These are phyloP conservation scores for Pseudopleuronectes americanus DNA, from an alignment of 2,797 vertebrate species.

Conservation along the genomic window DNA sequence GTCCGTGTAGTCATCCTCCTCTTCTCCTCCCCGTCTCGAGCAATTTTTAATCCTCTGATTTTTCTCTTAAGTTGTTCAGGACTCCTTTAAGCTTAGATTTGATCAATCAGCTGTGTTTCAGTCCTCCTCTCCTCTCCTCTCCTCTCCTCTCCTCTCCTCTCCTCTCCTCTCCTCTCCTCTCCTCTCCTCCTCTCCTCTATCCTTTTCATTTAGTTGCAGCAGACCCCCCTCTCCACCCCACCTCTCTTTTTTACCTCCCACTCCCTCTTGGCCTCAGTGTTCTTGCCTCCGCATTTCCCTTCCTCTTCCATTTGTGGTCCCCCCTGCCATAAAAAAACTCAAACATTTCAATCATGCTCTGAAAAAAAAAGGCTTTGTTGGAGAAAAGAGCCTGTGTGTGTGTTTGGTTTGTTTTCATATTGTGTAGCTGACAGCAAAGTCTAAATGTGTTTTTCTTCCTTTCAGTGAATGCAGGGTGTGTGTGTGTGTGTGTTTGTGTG, in stretches of 20 bases:
- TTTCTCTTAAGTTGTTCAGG: conserved; percentile 57
- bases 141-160: conserved; percentile 27
- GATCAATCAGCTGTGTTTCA: conserved; percentile 63
- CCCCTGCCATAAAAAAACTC: conserved; percentile 30
- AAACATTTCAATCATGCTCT: conserved; percentile 56
- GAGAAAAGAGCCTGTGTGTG: conserved; percentile 29
- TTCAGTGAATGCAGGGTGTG: conserved; percentile 19
- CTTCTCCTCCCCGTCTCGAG: conserved; percentile 43
- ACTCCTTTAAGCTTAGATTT: conserved; percentile 66
- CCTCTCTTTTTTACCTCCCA: conserved; percentile 17
- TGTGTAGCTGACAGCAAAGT: conserved; percentile 43
- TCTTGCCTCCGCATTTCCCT: conserved; percentile 28
- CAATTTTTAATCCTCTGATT: conserved; percentile 62
- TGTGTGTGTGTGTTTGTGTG: conserved; percentile 15
- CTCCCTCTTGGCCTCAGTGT: conserved; percentile 38
- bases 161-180: conserved; percentile 26
- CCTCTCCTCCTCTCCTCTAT: conserved; percentile 32
- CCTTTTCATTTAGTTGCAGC: conserved; percentile 58
- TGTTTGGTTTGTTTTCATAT: conserved; percentile 17
- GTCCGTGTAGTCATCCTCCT: conserved; percentile 41
- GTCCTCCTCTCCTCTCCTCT: conserved; percentile 30
- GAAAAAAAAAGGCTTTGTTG: conserved; percentile 53
- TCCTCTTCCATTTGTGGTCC: conserved; percentile 2
- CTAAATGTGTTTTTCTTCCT: conserved; percentile 22
- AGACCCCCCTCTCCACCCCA: conserved; percentile 18